Percentiles rank a stretch among this genome's conserved stretches.
Evolutionary conservation across 2,797 vertebrate genomes (phyloP).

Genomic region (Delichon dasypus): DNA sequence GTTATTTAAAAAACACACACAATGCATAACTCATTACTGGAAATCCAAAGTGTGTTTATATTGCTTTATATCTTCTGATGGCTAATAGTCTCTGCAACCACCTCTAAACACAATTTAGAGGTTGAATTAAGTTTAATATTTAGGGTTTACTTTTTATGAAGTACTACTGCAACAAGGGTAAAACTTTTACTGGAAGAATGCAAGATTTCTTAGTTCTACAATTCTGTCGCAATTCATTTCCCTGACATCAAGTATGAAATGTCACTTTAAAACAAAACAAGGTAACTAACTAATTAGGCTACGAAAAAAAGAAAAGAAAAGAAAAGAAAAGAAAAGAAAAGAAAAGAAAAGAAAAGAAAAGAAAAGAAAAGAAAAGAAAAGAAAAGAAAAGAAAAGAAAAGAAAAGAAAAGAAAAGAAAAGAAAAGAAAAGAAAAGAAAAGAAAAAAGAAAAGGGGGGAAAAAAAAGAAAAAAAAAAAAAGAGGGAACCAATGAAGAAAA

Average conservation of each 20-base stretch:
- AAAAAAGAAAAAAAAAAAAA: background rate
- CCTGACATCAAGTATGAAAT: background rate
- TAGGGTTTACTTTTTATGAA: conserved; percentile 51
- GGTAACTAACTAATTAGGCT: background rate
- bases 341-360: background rate
- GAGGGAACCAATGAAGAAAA: background rate
- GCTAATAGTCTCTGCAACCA: conserved; percentile 44
- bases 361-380: background rate
- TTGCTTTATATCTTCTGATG: conserved; percentile 45
- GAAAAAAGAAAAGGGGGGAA: too few species aligned
- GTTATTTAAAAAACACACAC: background rate
- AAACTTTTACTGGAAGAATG: background rate
- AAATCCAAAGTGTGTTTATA: conserved; percentile 53
- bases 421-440: background rate
- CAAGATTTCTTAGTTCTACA: conserved; percentile 21
- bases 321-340: too few species aligned
- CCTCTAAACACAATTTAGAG: conserved; percentile 41
- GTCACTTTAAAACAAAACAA: background rate
- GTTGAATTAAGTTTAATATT: conserved; percentile 69
- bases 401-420: background rate
- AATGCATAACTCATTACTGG: conserved; percentile 43
- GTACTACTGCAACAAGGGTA: background rate
- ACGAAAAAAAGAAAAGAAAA: too few species aligned
- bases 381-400: background rate
- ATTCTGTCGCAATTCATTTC: background rate